Conservation (phyloP, 2,888 invertebrate species). For the Lingula anatina region DNA sequence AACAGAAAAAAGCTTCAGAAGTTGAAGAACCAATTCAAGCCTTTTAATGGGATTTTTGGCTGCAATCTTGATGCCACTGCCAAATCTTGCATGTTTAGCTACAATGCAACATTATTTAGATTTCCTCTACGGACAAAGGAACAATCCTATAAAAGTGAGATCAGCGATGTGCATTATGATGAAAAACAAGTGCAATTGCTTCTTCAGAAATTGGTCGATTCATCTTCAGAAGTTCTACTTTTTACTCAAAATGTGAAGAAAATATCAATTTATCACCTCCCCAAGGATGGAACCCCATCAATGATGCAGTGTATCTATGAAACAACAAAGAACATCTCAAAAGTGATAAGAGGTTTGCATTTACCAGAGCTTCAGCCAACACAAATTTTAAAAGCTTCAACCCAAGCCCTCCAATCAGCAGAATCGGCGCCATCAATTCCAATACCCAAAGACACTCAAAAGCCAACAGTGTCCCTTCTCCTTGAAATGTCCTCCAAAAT, state of each 20-base stretch:
- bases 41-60: slow-evolving; percentile 32
- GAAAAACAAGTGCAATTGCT: slow-evolving; percentile 24
- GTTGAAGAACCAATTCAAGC: slow-evolving; percentile 34
- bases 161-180: slow-evolving; percentile 26
- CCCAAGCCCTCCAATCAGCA: no score
- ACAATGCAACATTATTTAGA: slow-evolving; percentile 39
- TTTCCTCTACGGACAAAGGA: slow-evolving; percentile 36
- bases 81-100: slow-evolving; percentile 5
- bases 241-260: slow-evolving; percentile 39
- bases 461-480: no score
- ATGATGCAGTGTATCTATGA: no score
- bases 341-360: no score
- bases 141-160: slow-evolving; percentile 35
- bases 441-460: no score
- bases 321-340: no score
- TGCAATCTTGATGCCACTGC: slow-evolving; percentile 12
- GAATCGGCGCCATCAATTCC: no score
- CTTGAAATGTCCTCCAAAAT: no score
- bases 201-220: slow-evolving; percentile 23
- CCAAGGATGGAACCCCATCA: slow-evolving; percentile 6
- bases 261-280: slow-evolving; percentile 29
- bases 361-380: no score
- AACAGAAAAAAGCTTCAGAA: slow-evolving; percentile 10
- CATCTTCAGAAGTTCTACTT: slow-evolving; percentile 33
- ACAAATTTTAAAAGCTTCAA: no score